Conservation (phyloP, 2,113 vertebrate genomes). For the Hucho hucho region DNA sequence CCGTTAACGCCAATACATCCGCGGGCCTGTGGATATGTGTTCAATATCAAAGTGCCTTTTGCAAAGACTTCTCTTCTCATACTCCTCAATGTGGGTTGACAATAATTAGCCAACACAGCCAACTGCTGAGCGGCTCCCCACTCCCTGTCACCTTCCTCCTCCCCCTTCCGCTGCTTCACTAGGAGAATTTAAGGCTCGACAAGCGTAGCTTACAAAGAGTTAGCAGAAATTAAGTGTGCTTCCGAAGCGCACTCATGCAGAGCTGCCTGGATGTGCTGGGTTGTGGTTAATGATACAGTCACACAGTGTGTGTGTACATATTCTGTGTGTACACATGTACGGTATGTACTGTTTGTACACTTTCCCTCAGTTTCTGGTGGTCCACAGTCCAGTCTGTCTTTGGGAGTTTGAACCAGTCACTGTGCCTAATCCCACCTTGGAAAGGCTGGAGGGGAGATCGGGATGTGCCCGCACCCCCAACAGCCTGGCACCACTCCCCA, state of each 20-base stretch:
- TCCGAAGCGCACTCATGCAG: constrained; percentile 50
- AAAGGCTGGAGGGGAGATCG: too few species aligned
- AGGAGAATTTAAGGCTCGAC: constrained; percentile 48
- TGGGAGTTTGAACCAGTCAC: too few species aligned
- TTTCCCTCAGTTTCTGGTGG: too few species aligned
- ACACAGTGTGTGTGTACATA: constrained; percentile 15
- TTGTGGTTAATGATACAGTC: constrained; percentile 49
- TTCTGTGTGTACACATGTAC: not conserved
- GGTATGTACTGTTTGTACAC: not conserved
- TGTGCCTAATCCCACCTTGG: too few species aligned
- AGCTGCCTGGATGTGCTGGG: constrained; percentile 40
- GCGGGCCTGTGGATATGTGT: constrained; percentile 10
- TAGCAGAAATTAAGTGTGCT: constrained; percentile 55
- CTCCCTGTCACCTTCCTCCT: constrained; percentile 37
- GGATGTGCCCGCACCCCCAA: too few species aligned
- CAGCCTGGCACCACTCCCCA: too few species aligned
- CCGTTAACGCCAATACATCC: not conserved
- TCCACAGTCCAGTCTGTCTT: too few species aligned
- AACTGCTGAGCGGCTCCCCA: too few species aligned
- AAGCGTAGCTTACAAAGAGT: constrained; percentile 51
- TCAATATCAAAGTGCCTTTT: constrained; percentile 9
- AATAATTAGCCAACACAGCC: too few species aligned
- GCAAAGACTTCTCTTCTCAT: not conserved
- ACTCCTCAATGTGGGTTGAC: constrained; percentile 11
- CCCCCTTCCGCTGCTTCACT: constrained; percentile 43